phyloP scores from a whole-genome alignment of 2,113 vertebrate species.

The Oreochromis aureus region DNA sequence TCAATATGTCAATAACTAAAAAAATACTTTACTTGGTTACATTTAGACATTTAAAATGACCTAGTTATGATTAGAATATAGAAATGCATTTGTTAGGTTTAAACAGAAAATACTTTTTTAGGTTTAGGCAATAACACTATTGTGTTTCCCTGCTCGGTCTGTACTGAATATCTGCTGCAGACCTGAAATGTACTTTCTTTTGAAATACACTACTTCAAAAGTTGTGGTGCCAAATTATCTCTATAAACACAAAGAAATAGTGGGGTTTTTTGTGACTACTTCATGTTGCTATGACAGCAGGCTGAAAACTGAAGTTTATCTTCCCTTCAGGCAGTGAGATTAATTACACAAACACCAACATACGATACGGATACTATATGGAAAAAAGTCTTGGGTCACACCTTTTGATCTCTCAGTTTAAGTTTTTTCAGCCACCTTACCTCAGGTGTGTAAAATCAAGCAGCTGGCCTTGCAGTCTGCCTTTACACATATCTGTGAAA shows the following conservation, averaged over 20 bases:
- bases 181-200: not conserved
- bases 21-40: not conserved
- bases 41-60: not conserved
- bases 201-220: not conserved
- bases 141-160: not conserved
- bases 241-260: not conserved
- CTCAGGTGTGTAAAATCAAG: not conserved
- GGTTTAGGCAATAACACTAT: not conserved
- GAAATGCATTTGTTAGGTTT: not conserved
- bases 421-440: not conserved
- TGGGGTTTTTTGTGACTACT: not conserved
- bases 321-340: not conserved
- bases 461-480: not conserved
- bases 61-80: not conserved
- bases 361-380: not conserved
- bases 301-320: not conserved
- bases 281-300: not conserved
- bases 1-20: not conserved
- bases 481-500: not conserved
- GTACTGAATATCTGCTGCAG: not conserved
- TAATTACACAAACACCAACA: not conserved
- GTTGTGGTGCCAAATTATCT: not conserved
- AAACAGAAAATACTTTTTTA: not conserved
- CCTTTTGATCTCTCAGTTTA: not conserved
- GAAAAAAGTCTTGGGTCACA: not conserved